phyloP scores from a whole-genome alignment of 1,140 invertebrate genomes.

The Hesperophylax magnus region DNA sequence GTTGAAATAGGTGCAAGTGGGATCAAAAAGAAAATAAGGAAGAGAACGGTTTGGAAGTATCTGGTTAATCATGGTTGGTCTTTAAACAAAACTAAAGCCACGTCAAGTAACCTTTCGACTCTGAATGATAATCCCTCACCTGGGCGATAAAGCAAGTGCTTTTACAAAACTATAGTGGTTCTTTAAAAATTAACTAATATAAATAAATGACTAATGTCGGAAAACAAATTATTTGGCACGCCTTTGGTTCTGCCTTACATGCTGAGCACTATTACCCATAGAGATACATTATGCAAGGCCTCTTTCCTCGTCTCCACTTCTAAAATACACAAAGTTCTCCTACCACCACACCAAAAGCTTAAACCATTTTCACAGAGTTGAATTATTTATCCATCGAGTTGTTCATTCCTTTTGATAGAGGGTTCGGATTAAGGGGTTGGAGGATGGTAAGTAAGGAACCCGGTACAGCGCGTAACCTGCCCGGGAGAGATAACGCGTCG shows the following conservation, averaged over 20 bases:
- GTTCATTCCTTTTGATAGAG: not conserved
- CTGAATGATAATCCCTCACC: too few species aligned
- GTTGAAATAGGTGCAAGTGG: too few species aligned
- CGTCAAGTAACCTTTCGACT: too few species aligned
- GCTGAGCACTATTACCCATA: slow-evolving; percentile 34
- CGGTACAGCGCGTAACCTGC: slow-evolving; percentile 9
- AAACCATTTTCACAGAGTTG: not conserved
- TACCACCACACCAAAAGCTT: not conserved
- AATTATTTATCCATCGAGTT: too few species aligned
- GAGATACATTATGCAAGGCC: slow-evolving; percentile 32
- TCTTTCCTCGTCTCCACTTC: not conserved
- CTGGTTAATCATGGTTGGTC: too few species aligned
- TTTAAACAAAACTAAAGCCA: too few species aligned
- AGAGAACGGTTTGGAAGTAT: too few species aligned
- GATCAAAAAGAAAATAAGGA: too few species aligned
- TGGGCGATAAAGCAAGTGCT: too few species aligned
- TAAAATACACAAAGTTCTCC: not conserved
- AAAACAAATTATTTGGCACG: not conserved
- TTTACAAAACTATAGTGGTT: too few species aligned
- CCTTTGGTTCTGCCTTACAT: slow-evolving; percentile 15
- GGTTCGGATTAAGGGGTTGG: not conserved
- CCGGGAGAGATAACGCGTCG: slow-evolving; percentile 22
- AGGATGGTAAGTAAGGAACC: not conserved
- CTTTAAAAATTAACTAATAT: too few species aligned
- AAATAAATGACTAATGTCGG: too few species aligned